These are phyloP conservation scores for Cranoglanis bouderius DNA, from an alignment of 2,113 vertebrate genomes.

Conservation along the genomic window DNA sequence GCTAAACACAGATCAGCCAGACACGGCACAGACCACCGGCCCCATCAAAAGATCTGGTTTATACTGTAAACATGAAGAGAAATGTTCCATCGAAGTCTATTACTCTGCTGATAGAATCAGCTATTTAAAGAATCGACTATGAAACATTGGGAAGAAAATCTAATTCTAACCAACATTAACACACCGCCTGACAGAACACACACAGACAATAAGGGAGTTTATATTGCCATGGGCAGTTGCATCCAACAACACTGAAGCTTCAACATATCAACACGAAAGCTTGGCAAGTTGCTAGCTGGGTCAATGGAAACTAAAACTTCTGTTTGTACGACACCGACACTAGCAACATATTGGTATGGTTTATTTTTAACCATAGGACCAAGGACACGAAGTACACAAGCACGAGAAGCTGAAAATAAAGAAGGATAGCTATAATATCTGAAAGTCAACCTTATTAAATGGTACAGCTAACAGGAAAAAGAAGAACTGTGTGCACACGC, in stretches of 20 bases:
- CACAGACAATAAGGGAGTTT: neutral
- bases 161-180: neutral
- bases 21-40: neutral
- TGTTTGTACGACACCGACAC: neutral
- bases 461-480: neutral
- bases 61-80: constrained; percentile 3
- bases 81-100: neutral
- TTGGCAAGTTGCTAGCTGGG: neutral
- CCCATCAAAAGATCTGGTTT: neutral
- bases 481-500: neutral
- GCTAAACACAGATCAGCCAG: constrained; percentile 8
- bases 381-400: neutral
- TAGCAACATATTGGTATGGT: neutral
- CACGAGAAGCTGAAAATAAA: neutral
- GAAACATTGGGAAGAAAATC: neutral
- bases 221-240: neutral
- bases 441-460: neutral
- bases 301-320: neutral
- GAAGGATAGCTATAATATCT: neutral
- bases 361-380: neutral
- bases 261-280: neutral
- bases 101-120: neutral
- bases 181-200: neutral
- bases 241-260: neutral
- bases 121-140: neutral